A percentile compares a stretch with the other conserved stretches of the same genome.
Evolutionary conservation across 2,797 vertebrate genomes (phyloP).

Genomic region (Chaetodon trifasciatus): DNA sequence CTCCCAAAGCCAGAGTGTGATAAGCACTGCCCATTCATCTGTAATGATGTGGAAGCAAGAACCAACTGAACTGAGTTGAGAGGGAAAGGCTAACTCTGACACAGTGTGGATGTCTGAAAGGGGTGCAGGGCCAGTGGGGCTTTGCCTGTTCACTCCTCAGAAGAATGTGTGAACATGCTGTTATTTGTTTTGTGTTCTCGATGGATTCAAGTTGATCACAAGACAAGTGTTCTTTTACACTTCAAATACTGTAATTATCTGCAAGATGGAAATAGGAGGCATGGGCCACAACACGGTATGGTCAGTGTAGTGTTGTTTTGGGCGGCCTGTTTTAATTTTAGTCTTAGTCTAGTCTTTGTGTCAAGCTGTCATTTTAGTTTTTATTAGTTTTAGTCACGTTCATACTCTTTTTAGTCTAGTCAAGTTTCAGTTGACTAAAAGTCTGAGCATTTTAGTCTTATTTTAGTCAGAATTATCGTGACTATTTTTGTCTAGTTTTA

Average conservation of each 20-base stretch:
- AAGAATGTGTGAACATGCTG: constrained; percentile 47
- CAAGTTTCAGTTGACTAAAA: too few species aligned
- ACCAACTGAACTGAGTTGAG: constrained; percentile 70
- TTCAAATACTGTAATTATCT: constrained; percentile 43
- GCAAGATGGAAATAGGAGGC: constrained; percentile 35
- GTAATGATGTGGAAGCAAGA: constrained; percentile 81
- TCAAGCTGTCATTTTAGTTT: too few species aligned
- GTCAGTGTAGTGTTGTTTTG: too few species aligned
- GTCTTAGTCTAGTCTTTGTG: too few species aligned
- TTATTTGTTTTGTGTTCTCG: constrained; percentile 58
- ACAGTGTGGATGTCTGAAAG: constrained; percentile 50
- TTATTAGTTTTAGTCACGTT: too few species aligned
- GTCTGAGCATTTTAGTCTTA: too few species aligned
- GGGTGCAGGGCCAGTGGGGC: constrained; percentile 28
- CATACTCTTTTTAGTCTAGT: too few species aligned
- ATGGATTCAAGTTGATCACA: constrained; percentile 57
- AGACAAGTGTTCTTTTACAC: constrained; percentile 50
- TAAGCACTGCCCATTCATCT: constrained; percentile 83
- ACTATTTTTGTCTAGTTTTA: too few species aligned
- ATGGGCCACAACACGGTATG: background rate
- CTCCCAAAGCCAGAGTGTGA: constrained; percentile 80
- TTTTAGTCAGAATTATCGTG: too few species aligned
- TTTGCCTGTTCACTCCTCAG: constrained; percentile 50
- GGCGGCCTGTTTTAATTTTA: too few species aligned
- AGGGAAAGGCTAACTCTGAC: constrained; percentile 66